phyloP scores from a whole-genome alignment of 2,113 vertebrate species.

The Prionailurus viverrinus region DNA sequence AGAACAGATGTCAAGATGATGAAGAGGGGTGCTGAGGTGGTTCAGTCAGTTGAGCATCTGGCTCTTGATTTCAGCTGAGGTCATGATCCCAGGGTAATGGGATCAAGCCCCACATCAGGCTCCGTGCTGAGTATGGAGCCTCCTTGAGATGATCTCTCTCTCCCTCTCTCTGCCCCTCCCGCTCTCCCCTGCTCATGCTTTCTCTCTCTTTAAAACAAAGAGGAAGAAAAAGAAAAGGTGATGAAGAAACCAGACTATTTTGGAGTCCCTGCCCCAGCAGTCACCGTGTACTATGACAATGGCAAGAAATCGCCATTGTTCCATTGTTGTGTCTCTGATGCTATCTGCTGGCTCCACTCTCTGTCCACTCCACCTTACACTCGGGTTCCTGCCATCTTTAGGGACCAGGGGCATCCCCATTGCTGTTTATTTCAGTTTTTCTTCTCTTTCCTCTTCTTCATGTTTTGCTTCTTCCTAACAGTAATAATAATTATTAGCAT shows the following conservation, averaged over 20 bases:
- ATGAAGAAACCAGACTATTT: not conserved
- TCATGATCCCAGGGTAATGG: too few relatives aligned
- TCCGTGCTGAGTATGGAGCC: too few relatives aligned
- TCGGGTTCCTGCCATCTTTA: not conserved
- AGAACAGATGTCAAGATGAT: not conserved
- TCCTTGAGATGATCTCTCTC: too few relatives aligned
- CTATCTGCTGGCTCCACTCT: too few relatives aligned
- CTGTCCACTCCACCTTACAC: not conserved
- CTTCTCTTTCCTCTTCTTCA: not conserved
- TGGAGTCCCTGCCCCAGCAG: too few relatives aligned
- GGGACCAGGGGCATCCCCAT: not conserved
- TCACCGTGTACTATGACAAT: too few relatives aligned
- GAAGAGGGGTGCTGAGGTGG: not conserved
- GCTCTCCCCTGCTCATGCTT: too few relatives aligned
- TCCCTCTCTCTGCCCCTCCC: too few relatives aligned
- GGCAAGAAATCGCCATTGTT: rapidly evolving
- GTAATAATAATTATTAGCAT: not conserved
- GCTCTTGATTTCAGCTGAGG: too few relatives aligned
- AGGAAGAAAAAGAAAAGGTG: not conserved
- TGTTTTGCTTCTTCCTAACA: not conserved
- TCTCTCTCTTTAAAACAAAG: too few relatives aligned
- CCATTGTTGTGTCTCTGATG: rapidly evolving
- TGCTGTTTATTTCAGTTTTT: not conserved
- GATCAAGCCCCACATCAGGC: too few relatives aligned
- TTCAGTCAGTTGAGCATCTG: too few relatives aligned